Conservation (phyloP, 2,797 vertebrate genomes). For the Danio choprae region DNA sequence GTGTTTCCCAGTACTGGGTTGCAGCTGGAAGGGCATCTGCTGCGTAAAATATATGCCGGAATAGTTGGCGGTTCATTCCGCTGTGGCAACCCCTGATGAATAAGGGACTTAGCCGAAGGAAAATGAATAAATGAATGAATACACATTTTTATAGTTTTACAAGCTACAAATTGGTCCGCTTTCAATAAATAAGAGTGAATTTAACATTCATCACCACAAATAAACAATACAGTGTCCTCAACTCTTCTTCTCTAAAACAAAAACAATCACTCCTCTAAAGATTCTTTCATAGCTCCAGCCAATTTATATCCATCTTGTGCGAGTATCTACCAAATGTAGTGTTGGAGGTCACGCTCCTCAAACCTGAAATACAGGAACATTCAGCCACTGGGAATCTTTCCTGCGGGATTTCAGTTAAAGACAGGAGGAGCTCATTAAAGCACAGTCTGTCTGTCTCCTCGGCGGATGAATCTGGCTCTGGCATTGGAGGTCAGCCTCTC, state of each 20-base stretch:
- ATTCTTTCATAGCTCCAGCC: constrained; percentile 17
- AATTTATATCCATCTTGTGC: constrained; percentile 19
- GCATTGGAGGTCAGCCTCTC: constrained; percentile 47
- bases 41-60: too few relatives aligned
- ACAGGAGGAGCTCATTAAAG: constrained; percentile 30
- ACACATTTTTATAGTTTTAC: too few relatives aligned
- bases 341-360: neutral
- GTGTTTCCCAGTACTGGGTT: too few relatives aligned
- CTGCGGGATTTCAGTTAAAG: constrained; percentile 22
- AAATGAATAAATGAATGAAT: too few relatives aligned
- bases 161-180: too few relatives aligned
- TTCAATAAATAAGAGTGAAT: too few relatives aligned
- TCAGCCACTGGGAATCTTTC: constrained; percentile 9
- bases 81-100: too few relatives aligned
- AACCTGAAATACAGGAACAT: neutral
- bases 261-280: constrained; percentile 7
- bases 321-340: neutral
- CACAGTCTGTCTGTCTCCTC: constrained; percentile 11
- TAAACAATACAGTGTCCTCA: neutral
- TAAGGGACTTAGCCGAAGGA: too few relatives aligned
- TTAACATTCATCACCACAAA: too few relatives aligned
- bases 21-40: too few relatives aligned
- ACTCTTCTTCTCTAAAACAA: neutral
- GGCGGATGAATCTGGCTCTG: constrained; percentile 27
- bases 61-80: too few relatives aligned